Percentiles rank a stretch among this genome's conserved stretches.
These are phyloP conservation scores for Dolichallabes microphthalmus DNA, from an alignment of 2,113 vertebrate genomes.

Conservation along the genomic window DNA sequence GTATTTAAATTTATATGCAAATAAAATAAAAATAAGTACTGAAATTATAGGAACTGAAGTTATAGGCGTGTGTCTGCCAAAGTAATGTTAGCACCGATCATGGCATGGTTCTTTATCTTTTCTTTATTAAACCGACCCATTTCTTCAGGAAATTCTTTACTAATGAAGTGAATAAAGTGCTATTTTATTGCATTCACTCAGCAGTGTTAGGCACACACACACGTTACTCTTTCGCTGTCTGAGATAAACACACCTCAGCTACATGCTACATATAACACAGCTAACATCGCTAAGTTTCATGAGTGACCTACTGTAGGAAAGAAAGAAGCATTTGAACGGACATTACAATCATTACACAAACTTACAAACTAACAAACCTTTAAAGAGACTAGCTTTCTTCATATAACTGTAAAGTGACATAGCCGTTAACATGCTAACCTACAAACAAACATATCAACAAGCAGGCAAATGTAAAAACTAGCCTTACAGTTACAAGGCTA, in stretches of 20 bases:
- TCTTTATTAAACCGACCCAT: neutral
- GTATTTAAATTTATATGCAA: neutral
- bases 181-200: neutral
- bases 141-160: neutral
- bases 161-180: neutral
- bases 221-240: neutral
- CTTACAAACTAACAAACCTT: neutral
- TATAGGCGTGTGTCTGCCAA: neutral
- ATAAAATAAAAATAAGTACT: neutral
- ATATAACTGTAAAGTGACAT: neutral
- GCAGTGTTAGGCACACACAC: neutral
- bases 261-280: neutral
- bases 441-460: neutral
- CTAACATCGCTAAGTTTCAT: neutral
- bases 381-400: neutral
- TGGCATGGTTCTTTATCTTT: neutral
- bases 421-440: neutral
- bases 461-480: neutral
- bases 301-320: neutral
- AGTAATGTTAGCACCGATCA: neutral
- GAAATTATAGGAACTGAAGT: neutral
- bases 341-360: neutral
- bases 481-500: neutral
- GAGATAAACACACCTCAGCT: neutral
- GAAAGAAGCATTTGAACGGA: neutral